Evolutionary conservation across 2,113 vertebrate genomes (phyloP).

Genomic region (Mirounga angustirostris): DNA sequence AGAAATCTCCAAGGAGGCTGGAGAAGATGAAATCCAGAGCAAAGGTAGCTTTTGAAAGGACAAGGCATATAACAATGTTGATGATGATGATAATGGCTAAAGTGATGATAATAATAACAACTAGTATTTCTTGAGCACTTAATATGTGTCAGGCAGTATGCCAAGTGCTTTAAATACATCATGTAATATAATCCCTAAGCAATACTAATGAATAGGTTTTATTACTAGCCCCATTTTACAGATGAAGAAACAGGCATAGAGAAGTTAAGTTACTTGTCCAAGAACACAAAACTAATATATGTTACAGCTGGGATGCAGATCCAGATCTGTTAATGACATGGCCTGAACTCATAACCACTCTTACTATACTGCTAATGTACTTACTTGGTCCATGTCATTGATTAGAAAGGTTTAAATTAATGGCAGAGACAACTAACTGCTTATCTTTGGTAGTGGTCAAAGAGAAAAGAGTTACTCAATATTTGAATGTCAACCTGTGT

Average conservation of each 20-base stretch:
- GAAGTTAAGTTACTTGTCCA: not conserved
- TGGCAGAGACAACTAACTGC: not conserved
- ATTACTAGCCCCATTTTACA: not conserved
- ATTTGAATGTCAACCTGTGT: not conserved
- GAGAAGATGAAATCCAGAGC: not conserved
- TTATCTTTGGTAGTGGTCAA: not conserved
- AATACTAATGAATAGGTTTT: not conserved
- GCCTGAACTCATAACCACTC: not conserved
- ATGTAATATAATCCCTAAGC: not conserved
- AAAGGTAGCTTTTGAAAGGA: not conserved
- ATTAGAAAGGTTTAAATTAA: conserved; percentile 43
- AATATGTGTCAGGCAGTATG: not conserved
- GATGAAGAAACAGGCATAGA: not conserved
- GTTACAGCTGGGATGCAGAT: not conserved
- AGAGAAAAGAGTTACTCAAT: not conserved
- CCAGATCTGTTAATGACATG: not conserved
- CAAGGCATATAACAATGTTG: not conserved
- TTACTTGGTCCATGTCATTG: not conserved
- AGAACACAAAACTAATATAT: conserved; percentile 5
- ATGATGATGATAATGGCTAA: not conserved
- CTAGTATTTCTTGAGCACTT: conserved; percentile 10
- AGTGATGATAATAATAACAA: not conserved
- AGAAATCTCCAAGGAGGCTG: not conserved
- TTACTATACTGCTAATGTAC: not conserved
- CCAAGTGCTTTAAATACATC: not conserved